Percentiles rank a stretch among this genome's conserved stretches.
These are phyloP conservation scores for Lepidocyrtoides sp. DNA, from an alignment of 2,888 invertebrate species.

Conservation along the genomic window DNA sequence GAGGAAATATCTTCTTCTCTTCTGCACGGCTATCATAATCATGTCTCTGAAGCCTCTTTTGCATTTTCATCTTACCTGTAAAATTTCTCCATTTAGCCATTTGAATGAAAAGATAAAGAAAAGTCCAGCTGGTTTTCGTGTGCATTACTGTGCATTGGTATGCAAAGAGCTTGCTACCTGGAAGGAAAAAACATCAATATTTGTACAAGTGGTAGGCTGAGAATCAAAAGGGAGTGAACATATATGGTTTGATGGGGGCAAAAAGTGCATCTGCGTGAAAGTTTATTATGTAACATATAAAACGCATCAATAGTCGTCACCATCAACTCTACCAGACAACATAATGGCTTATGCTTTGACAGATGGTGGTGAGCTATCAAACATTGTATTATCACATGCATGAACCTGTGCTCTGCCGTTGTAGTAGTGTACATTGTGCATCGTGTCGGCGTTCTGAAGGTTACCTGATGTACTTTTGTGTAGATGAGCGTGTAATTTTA, in stretches of 20 bases:
- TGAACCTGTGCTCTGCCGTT: no score
- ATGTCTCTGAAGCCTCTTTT: background rate
- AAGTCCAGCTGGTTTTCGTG: slow-evolving; percentile 38
- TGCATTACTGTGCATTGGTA: slow-evolving; percentile 70
- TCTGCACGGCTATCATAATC: background rate
- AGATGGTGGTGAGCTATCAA: slow-evolving; percentile 44
- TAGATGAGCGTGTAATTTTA: background rate
- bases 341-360: slow-evolving; percentile 74
- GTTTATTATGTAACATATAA: slow-evolving; percentile 29
- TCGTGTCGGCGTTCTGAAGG: no score
- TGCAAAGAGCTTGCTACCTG: slow-evolving; percentile 65
- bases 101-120: slow-evolving; percentile 7
- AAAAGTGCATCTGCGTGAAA: slow-evolving; percentile 42
- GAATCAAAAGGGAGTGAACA: background rate
- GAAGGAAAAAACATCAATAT: slow-evolving; percentile 66
- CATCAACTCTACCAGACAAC: slow-evolving; percentile 53
- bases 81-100: background rate
- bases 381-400: background rate
- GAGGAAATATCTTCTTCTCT: background rate
- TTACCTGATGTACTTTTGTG: no score
- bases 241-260: slow-evolving; percentile 47
- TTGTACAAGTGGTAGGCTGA: slow-evolving; percentile 35
- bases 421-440: no score
- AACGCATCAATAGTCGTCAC: slow-evolving; percentile 50
- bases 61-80: background rate